Evolutionary conservation across 1,140 invertebrate genomes (phyloP).

Genomic region (Zaprionus lachaisei): DNA sequence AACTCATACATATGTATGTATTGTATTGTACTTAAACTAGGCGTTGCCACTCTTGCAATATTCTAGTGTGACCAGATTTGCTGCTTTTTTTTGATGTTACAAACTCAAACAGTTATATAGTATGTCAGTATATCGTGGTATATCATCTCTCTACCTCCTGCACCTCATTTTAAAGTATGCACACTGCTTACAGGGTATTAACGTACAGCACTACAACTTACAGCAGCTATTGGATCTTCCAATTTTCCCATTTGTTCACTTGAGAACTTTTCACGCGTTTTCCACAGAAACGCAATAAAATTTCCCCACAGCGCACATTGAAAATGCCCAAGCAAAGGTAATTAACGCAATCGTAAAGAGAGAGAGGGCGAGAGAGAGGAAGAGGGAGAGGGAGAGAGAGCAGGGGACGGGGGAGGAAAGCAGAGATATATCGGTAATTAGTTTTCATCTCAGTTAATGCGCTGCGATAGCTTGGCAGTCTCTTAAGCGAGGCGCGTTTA

Average conservation of each 20-base stretch:
- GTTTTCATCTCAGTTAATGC: constrained; percentile 60
- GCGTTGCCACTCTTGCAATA: no score
- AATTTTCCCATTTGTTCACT: constrained; percentile 47
- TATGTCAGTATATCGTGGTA: no score
- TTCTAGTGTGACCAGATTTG: no score
- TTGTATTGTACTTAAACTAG: no score
- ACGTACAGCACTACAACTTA: constrained; percentile 34
- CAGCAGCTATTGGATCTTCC: constrained; percentile 28
- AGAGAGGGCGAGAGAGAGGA: neutral
- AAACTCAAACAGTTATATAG: no score
- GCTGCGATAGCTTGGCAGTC: constrained; percentile 66
- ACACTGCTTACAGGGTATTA: constrained; percentile 18
- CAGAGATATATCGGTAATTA: constrained; percentile 58
- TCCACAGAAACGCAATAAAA: constrained; percentile 73
- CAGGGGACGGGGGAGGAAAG: neutral
- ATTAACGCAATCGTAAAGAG: constrained; percentile 70
- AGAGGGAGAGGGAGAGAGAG: neutral
- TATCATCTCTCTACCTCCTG: no score
- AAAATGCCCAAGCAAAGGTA: constrained; percentile 66
- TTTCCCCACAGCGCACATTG: constrained; percentile 53
- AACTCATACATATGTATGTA: no score
- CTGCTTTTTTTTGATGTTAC: no score
- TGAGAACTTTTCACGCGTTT: constrained; percentile 74
- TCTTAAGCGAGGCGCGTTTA: constrained; percentile 59
- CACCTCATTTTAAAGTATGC: no score